Percentiles rank a stretch among this genome's conserved stretches.
Conservation (phyloP, 2,113 vertebrate genomes). For the Megaleporinus macrocephalus region DNA sequence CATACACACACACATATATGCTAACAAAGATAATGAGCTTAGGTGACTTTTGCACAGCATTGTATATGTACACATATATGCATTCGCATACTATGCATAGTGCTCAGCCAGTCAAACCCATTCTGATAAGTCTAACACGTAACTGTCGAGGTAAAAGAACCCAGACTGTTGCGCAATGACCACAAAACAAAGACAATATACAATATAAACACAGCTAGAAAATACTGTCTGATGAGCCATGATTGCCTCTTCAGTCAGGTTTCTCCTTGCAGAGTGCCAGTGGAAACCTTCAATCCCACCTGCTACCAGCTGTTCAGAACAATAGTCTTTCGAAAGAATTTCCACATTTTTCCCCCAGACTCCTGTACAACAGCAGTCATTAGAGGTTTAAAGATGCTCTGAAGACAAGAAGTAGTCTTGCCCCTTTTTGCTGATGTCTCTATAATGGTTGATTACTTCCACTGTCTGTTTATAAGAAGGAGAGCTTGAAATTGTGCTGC, state of each 20-base stretch:
- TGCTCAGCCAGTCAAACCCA: too few relatives aligned
- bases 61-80: too few relatives aligned
- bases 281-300: neutral
- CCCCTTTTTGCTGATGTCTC: neutral
- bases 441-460: neutral
- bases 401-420: too few relatives aligned
- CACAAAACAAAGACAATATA: neutral
- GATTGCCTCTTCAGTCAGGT: neutral
- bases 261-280: neutral
- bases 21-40: too few relatives aligned
- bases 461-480: neutral
- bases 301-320: neutral
- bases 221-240: neutral
- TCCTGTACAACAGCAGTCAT: too few relatives aligned
- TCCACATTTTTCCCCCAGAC: too few relatives aligned
- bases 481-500: neutral
- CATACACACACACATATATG: too few relatives aligned
- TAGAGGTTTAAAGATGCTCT: too few relatives aligned
- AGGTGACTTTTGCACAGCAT: too few relatives aligned
- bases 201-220: neutral
- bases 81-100: too few relatives aligned
- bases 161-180: neutral
- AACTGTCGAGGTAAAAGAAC: neutral
- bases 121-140: neutral
- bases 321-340: neutral